Evolutionary conservation across 1,140 invertebrate species (phyloP), one percentile per base, ranked within the genome.

Genomic region (Drepana arcuata): DNA sequence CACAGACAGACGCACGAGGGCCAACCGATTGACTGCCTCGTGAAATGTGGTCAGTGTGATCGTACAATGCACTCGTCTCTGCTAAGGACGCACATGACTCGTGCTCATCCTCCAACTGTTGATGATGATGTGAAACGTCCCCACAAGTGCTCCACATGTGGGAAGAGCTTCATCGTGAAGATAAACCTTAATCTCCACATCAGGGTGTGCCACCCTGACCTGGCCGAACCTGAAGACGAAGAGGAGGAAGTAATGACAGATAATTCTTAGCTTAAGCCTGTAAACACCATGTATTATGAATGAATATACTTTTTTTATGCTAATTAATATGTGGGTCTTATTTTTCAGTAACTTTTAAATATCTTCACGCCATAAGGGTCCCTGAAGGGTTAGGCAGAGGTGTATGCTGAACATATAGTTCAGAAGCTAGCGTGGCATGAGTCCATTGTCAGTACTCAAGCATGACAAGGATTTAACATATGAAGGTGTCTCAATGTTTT

Each of bases 111-210:
- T 0, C 49, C 63, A 0, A 59, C 57, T 1, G 34, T 63, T 11
- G 72, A 75, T 12, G 77, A 82, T 36, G 74, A 82, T 48, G 71
- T 82, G 0, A 82, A 82, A 33, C 33, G 77, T 16, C 77, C 77
- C 0, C 60, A 77, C 49, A 82, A 82, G 48, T 82, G 77, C 57
- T 49, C 57, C 0, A 82, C 74, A 0, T 82, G 77, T 16, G 74
- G 74, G 2, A 82, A 82, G 34, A 75, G 72, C 35, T 82, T 82
- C 45, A 82, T 82, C 24, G 72, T 82, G 11, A 77, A 79, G 44
- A 82, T 82, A 4, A 82, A 82, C 43, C 48, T 82, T 36, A 79
- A 82, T 51, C 49, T 82, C 4, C 77, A 82, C 31, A 79, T 79
- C 33, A 48, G 74, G 33, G 71, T 82, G 1, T 79, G 74, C 36